phyloP scores from a whole-genome alignment of 2,797 vertebrate species.

The Urocyon cinereoargenteus region DNA sequence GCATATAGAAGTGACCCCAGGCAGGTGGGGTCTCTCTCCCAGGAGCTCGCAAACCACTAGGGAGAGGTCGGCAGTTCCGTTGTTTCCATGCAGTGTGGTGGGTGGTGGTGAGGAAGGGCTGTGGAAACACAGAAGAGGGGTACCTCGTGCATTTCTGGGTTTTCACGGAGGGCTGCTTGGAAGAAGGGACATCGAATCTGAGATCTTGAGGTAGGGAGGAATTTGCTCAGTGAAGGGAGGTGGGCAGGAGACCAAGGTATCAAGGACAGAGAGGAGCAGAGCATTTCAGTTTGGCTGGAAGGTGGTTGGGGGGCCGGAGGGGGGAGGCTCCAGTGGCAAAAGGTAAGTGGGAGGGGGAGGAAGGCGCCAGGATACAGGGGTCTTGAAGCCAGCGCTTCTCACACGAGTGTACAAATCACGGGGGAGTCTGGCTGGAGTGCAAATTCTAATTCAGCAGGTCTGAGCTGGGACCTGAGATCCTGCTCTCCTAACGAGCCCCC shows the following conservation, averaged over 20 bases:
- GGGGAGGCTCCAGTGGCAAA: neutral
- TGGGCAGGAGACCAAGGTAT: neutral
- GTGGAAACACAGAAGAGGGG: neutral
- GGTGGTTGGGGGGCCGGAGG: rapidly evolving
- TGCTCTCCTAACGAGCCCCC: neutral
- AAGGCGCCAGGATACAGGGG: neutral
- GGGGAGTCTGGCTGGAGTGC: neutral
- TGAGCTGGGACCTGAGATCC: neutral
- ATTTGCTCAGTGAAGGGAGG: neutral
- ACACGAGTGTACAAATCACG: neutral
- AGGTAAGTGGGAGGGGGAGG: neutral
- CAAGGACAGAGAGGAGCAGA: neutral
- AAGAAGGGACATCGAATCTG: neutral
- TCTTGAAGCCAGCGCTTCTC: neutral
- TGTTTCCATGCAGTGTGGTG: neutral
- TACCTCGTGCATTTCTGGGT: neutral
- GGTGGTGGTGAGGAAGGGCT: neutral
- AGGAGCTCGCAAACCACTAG: neutral
- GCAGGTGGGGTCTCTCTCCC: neutral
- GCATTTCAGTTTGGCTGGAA: neutral
- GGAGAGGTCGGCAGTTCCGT: neutral
- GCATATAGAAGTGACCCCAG: too few relatives aligned
- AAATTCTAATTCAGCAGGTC: neutral
- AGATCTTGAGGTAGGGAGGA: neutral
- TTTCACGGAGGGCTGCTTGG: neutral